Evolutionary conservation across 2,113 vertebrate species (phyloP), one percentile per base, ranked within the genome.

Genomic region (Gorsachius goisagi): DNA sequence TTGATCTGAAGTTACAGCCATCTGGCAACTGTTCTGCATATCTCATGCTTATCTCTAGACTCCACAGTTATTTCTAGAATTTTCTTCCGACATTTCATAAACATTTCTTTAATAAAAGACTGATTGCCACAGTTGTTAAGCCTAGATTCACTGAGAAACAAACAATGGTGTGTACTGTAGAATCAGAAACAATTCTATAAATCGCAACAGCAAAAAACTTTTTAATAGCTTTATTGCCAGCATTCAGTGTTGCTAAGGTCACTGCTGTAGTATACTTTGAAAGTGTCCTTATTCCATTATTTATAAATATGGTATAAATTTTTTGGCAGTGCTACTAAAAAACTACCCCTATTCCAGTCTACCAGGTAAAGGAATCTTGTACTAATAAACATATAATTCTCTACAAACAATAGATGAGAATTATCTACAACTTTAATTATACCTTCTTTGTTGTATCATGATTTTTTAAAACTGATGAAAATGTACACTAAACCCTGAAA

Each of bases 251-350:
- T 83, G 59, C 71, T 75, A 68, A 89, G 87, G 92, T 97, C 94
- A 89, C 77, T 69, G 67, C 67, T 44, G 84, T 7, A 88, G 56
- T 11, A 44, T 9, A 32, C 49, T 60, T 72, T 6, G 3, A 41
- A 28, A 60, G 28, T 41, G n/a, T 73, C 77, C 67, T 91, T 85
- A 94, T 58, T 85, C 63, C 53, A 35, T 90, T 88, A 85, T 81
- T 93, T 92, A 89, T 53, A 75, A 90, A 89, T 12, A 67, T 2
- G 14, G n/a, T 44, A 72, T 39, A 63, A 88, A 93, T 52, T 71
- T 75, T 59, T 77, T 78, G 56, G 47, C 33, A 56, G 30, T 45
- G 28, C 16, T 80, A 71, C 63, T 16, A 49, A 49, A 50, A 47
- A 64, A 50, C 39, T 41, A 41, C 39, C 39, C 39, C 47, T 67